Evolutionary conservation across 2,888 invertebrate genomes (phyloP), one percentile per base, ranked within the genome.

Genomic region (Pharmacophagus antenor): DNA sequence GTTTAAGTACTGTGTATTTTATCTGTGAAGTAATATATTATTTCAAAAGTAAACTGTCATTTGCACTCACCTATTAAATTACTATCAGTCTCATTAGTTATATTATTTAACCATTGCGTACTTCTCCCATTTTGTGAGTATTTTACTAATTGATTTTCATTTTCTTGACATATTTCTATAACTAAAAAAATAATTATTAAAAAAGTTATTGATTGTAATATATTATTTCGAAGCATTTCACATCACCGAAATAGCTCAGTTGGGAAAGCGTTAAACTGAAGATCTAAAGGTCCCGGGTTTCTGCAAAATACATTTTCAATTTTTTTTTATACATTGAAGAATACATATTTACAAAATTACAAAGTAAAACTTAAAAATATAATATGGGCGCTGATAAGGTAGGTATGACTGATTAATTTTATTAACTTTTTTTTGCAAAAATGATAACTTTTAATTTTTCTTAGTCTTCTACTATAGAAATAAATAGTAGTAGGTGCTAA

Each of bases 161-260:
- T 76, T 22, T 84, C 83, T 52, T 65, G 71, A 63, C 83, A 82
- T 76, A 80, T 82, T 79, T 90, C 89, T 65, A 90, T 86, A 71
- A 89, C 89, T 90, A 83, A 84, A 85, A 41, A 25, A 63, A 68
- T 62, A 63, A 55, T 41, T 48, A 21, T 48, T 49, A 53, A 22
- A 25, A 42, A 21, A 12, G 4, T 25, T 7, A 12, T 46, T 21
- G 20, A 2, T 12, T n/a, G 18, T 17, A n/a, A 46, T 17, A 1
- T 8, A 21, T 41, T n/a, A 42, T 54, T 49, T 15, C 7, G 2
- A 17, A 1, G 0, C 0, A 0, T 0, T 4, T 1, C 1, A 0
- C 37, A 25, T n/a, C 15, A 56, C 42, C 59, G 59, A 58, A 56
- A 58, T 65, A 61, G 54, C 47, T 58, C 56, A 62, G 49, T 49